phyloP scores from a whole-genome alignment of 2,797 vertebrate species.

The Pelodytes ibericus region DNA sequence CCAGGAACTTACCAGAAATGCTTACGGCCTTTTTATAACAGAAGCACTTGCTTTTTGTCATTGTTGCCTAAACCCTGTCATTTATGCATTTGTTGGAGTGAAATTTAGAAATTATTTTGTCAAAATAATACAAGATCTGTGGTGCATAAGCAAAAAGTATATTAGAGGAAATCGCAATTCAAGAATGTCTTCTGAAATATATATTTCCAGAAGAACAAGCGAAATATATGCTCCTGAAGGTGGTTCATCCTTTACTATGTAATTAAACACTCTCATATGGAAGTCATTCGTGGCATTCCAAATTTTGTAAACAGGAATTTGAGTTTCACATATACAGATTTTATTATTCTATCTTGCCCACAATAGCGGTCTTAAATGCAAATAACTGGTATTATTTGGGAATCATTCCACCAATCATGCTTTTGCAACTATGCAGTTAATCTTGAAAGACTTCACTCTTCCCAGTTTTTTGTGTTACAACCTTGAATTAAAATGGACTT shows the following conservation, averaged over 20 bases:
- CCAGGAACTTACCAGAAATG: neutral
- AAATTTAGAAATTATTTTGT: slow-evolving; percentile 87
- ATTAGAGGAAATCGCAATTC: slow-evolving; percentile 68
- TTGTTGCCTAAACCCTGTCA: slow-evolving; percentile 90
- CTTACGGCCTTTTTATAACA: slow-evolving; percentile 61
- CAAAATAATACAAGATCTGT: slow-evolving; percentile 78
- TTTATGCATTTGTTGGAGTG: slow-evolving; percentile 92
- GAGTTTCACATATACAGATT: too few relatives aligned
- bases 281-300: too few relatives aligned
- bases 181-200: slow-evolving; percentile 73
- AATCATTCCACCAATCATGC: too few relatives aligned
- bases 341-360: too few relatives aligned
- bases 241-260: slow-evolving; percentile 83
- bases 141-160: slow-evolving; percentile 75
- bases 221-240: slow-evolving; percentile 74
- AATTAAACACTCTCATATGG: neutral
- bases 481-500: too few relatives aligned
- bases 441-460: too few relatives aligned
- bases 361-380: too few relatives aligned
- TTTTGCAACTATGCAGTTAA: too few relatives aligned
- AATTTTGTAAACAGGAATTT: too few relatives aligned
- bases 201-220: slow-evolving; percentile 74
- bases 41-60: slow-evolving; percentile 85
- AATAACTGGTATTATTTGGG: too few relatives aligned
- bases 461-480: too few relatives aligned